Evolutionary conservation across 2,113 vertebrate genomes (phyloP), one percentile per base, ranked within the genome.

Genomic region (Lepisosteus oculatus): DNA sequence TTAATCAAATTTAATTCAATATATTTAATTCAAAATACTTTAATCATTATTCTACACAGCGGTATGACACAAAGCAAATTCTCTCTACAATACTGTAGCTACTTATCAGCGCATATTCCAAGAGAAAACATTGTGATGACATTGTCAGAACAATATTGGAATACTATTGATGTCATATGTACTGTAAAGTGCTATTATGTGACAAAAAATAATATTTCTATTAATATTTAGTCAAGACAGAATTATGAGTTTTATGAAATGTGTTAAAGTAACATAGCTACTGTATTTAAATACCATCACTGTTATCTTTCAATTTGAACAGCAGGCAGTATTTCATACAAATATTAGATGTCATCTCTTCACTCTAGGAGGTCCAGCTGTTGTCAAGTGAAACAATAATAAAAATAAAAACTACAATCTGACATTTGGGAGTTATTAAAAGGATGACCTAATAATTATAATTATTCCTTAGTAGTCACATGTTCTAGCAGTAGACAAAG

Each of bases 271-370:
- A 43, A 47, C 61, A 55, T 41, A 54, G 45, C 66, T 54, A n/a
- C n/a, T n/a, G n/a, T n/a, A 65, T 29, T 56, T 72, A 65, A 42
- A 71, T 64, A 64, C 15, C 45, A 63, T 71, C 64, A 54, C 11
- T 14, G 59, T 17, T 41, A 61, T 8, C 12, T 12, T 71, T 63
- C 15, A 54, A 17, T n/a, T 42, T 63, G 59, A 55, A 55, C 61
- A 41, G 45, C 69, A n/a, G 43, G 44, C 61, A 42, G 15, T 64
- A 5, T 71, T 55, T 61, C 61, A 63, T 14, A 44, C 43, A 66
- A 44, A 66, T 45, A 45, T 66, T 54, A 54, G 45, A 55, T 68
- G n/a, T 9, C 3, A 29, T 17, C 51, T 55, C 43, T 17, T n/a
- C 66, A 47, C 66, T 8, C 13, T 11, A 68, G 66, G 45, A 29